Conservation (phyloP, 2,888 invertebrate genomes). For the Apantesis nais region DNA sequence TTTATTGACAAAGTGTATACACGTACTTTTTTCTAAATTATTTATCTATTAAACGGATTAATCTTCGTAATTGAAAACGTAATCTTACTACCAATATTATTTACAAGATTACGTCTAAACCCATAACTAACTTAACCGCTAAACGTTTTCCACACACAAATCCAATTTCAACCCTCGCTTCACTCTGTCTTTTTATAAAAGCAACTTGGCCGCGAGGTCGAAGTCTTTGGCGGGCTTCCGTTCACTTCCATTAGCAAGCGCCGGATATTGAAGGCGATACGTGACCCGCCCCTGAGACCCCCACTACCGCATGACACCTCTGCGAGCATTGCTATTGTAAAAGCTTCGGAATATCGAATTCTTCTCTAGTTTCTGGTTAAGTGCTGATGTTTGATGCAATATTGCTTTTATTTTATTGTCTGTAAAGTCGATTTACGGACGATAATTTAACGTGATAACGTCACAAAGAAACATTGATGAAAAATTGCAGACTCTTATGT, state of each 20-base stretch:
- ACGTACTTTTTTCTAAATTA: too few species aligned
- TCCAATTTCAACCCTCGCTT: constrained; percentile 5
- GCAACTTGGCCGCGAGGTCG: constrained; percentile 28
- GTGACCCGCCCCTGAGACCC: constrained; percentile 40
- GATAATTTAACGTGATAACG: too few species aligned
- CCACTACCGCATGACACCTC: constrained; percentile 6
- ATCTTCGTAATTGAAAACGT: too few species aligned
- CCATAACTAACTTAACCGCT: background rate
- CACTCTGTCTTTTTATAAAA: constrained; percentile 35
- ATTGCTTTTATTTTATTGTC: background rate
- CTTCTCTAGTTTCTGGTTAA: background rate
- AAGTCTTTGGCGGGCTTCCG: constrained; percentile 41
- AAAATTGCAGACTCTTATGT: too few species aligned
- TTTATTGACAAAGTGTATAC: too few species aligned
- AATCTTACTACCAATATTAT: background rate
- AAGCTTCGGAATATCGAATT: constrained; percentile 9
- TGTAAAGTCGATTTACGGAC: too few species aligned
- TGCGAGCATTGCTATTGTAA: background rate
- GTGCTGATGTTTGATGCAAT: constrained; percentile 5
- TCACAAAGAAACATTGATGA: too few species aligned
- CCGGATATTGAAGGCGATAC: constrained; percentile 50
- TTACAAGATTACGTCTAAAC: background rate
- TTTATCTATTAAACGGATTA: too few species aligned
- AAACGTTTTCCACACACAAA: background rate
- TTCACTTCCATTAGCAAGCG: constrained; percentile 44